Conservation (phyloP, 2,113 vertebrate species). For the Lepisosteus oculatus region DNA sequence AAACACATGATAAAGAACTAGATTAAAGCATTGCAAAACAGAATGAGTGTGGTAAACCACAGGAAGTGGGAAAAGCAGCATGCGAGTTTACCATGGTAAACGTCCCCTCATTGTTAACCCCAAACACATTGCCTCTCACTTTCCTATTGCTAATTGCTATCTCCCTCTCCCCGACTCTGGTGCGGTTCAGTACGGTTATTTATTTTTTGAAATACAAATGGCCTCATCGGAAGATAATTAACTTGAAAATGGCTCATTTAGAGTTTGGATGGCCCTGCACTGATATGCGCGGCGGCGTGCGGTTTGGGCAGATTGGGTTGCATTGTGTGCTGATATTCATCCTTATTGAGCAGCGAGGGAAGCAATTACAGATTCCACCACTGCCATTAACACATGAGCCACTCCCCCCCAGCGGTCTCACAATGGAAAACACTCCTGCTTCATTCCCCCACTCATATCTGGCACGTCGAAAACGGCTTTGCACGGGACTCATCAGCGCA, state of each 20-base stretch:
- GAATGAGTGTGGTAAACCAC: too few relatives aligned
- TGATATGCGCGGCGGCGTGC: background rate
- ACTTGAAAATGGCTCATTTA: constrained; percentile 11
- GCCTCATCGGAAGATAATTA: constrained; percentile 13
- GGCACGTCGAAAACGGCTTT: too few relatives aligned
- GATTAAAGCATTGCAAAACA: too few relatives aligned
- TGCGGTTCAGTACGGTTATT: constrained; percentile 15
- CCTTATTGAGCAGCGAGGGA: background rate
- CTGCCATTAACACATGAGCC: background rate
- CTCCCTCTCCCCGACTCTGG: background rate
- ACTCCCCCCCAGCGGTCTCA: background rate
- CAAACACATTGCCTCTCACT: background rate
- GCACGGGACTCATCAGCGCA: too few relatives aligned
- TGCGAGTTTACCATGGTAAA: too few relatives aligned
- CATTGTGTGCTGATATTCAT: constrained; percentile 12
- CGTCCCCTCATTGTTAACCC: too few relatives aligned
- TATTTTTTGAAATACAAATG: constrained; percentile 4
- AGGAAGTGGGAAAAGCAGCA: too few relatives aligned
- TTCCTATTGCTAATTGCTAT: background rate
- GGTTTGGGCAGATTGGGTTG: background rate
- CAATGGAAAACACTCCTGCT: background rate
- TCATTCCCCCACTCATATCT: background rate
- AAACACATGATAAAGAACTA: too few relatives aligned
- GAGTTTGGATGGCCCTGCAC: background rate
- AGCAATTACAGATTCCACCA: constrained; percentile 3